Evolutionary conservation across 2,797 vertebrate genomes (phyloP).

Genomic region (Sebastes trivittatus): DNA sequence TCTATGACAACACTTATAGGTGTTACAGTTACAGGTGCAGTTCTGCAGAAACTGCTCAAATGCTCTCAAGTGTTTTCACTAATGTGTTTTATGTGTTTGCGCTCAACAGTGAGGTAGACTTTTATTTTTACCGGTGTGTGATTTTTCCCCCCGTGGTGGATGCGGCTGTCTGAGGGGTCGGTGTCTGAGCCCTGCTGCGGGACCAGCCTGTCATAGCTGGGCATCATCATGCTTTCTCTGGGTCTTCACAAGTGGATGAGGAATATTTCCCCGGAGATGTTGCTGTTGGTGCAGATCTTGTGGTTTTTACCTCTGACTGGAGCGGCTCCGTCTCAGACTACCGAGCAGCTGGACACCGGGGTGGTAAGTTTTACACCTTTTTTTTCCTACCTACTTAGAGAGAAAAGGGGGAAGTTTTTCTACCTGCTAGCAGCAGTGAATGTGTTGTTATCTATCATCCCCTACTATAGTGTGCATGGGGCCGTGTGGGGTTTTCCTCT

Average conservation of each 20-base stretch:
- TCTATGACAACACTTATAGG: not conserved
- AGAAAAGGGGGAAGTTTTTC: conserved; percentile 15
- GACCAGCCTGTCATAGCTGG: conserved; percentile 64
- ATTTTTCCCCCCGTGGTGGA: conserved; percentile 52
- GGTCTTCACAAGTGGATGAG: conserved; percentile 62
- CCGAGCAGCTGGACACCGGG: conserved; percentile 78
- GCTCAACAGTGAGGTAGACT: conserved; percentile 64
- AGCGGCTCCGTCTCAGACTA: conserved; percentile 72
- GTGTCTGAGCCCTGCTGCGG: conserved; percentile 58
- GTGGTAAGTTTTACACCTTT: conserved; percentile 70
- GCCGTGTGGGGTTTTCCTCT: conserved; percentile 28
- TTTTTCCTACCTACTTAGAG: not conserved
- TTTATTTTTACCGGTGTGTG: conserved; percentile 14
- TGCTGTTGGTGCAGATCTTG: conserved; percentile 69
- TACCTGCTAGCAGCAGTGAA: not conserved
- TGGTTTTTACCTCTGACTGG: conserved; percentile 67
- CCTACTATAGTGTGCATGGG: not conserved
- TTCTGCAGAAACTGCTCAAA: conserved; percentile 29
- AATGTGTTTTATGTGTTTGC: conserved; percentile 63
- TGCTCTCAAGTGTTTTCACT: not conserved
- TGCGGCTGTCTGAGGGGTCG: conserved; percentile 57
- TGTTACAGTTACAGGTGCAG: not conserved
- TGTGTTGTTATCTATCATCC: not conserved
- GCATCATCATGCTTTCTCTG: conserved; percentile 61
- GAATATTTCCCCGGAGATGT: conserved; percentile 74